Base-by-base conservation (phyloP, 1,140 invertebrate genomes). In the Hesperophylax magnus region DNA sequence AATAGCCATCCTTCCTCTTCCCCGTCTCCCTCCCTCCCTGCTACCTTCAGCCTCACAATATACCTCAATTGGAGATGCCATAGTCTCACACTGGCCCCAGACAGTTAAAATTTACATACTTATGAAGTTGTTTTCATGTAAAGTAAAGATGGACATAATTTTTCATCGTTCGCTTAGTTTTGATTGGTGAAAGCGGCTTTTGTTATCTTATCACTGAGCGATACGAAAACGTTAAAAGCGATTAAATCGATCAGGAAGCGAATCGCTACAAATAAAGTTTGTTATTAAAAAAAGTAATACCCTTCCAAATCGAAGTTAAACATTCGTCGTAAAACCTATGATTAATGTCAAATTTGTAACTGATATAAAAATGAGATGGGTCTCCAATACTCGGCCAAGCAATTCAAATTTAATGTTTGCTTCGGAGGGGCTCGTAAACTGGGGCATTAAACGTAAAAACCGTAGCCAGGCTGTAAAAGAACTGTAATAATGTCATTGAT, bases 381-480 rank as follows among this genome's bases (percentile, higher is more conserved):
- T 75, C 54, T 75, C 71, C 52, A 56, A 75, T 75, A 75, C 71
- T 18, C 71, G 20, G 22, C 53, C 24, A 58, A 75, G 24, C 53
- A 75, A 58, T 58, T 75, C 22, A 58, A 75, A 58, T 58, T 75
- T 75, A 58, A 75, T 75, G 71, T 75, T 75, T 75, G 52, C 54
- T 75, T 75, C 24, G 22, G 24, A n/a, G 56, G 20, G 56, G 27
- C 17, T 34, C 22, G 27, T 75, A 75, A 75, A 75, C 39, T 27
- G 15, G 27, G 52, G 31, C 53, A 75, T 75, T 75, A 75, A 75
- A 75, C 54, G 24, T 75, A 75, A 75, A 75, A 75, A 47, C 22
- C 71, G 71, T 56, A 58, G 71, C 54, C 0, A 56, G 14, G 71
- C n/a, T 27, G 56, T 11, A 56, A 75, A 75, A 75, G 56, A 75